These are phyloP conservation scores for Manis javanica DNA, from an alignment of 2,797 vertebrate genomes.

Conservation along the genomic window DNA sequence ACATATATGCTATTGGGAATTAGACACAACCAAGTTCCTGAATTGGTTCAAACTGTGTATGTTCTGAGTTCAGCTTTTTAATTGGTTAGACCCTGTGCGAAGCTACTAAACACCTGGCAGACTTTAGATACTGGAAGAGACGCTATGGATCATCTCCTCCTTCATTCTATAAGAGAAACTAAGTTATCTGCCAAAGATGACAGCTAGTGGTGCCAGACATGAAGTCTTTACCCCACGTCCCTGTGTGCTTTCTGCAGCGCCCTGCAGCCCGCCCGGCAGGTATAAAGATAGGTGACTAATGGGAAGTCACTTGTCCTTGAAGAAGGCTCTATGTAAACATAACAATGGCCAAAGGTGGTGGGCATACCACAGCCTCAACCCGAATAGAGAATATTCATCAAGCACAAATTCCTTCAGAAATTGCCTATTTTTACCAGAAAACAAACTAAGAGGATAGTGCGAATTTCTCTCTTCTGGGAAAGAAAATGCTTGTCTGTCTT, in stretches of 20 bases:
- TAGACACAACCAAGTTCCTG: background rate
- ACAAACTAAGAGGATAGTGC: background rate
- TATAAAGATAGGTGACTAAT: background rate
- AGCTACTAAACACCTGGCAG: background rate
- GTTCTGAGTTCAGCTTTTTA: background rate
- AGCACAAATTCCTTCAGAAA: background rate
- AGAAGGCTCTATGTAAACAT: background rate
- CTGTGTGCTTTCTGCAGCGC: background rate
- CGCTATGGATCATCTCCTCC: background rate
- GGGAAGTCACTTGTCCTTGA: background rate
- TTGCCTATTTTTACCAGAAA: background rate
- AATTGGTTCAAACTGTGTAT: background rate
- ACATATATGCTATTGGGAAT: background rate
- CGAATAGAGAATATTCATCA: background rate
- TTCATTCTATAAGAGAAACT: background rate
- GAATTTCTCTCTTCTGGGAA: background rate
- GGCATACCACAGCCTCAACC: background rate
- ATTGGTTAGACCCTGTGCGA: background rate
- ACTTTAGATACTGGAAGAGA: background rate
- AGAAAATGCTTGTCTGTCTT: background rate
- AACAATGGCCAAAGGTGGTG: background rate
- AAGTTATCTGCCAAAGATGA: background rate
- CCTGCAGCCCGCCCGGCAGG: no score
- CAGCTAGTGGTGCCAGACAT: background rate
- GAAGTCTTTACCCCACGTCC: background rate